Evolutionary conservation across 2,113 vertebrate species (phyloP).

Genomic region (Eubucco bourcierii): DNA sequence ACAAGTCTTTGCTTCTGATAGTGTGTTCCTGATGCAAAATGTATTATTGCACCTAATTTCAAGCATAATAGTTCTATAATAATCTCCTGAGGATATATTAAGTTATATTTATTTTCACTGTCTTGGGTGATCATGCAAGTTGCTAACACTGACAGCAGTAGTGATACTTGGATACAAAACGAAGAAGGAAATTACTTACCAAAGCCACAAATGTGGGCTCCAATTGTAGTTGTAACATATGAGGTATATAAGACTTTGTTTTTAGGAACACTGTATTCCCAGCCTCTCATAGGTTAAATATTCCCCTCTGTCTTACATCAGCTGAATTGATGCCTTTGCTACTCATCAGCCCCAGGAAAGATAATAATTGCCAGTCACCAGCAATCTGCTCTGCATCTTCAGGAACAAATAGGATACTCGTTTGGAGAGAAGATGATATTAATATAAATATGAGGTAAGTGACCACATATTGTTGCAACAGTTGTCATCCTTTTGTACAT

Average conservation of each 20-base stretch:
- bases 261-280: not conserved
- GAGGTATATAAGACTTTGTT: not conserved
- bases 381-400: not conserved
- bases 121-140: not conserved
- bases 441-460: not conserved
- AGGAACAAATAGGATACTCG: not conserved
- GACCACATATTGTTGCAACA: not conserved
- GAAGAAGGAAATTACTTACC: not conserved
- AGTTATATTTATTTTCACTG: not conserved
- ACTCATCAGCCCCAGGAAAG: slow-evolving; percentile 5
- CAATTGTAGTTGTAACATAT: not conserved
- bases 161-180: not conserved
- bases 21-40: not conserved
- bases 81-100: slow-evolving; percentile 18
- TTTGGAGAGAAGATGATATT: not conserved
- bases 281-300: not conserved
- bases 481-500: not conserved
- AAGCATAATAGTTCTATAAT: not conserved
- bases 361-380: slow-evolving; percentile 22
- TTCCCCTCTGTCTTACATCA: not conserved
- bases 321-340: slow-evolving; percentile 20
- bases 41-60: not conserved
- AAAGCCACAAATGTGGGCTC: not conserved
- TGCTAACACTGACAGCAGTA: not conserved
- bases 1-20: slow-evolving; percentile 22